Base-by-base conservation (phyloP, 2,888 invertebrate species). In the Creontiades dilutus region DNA sequence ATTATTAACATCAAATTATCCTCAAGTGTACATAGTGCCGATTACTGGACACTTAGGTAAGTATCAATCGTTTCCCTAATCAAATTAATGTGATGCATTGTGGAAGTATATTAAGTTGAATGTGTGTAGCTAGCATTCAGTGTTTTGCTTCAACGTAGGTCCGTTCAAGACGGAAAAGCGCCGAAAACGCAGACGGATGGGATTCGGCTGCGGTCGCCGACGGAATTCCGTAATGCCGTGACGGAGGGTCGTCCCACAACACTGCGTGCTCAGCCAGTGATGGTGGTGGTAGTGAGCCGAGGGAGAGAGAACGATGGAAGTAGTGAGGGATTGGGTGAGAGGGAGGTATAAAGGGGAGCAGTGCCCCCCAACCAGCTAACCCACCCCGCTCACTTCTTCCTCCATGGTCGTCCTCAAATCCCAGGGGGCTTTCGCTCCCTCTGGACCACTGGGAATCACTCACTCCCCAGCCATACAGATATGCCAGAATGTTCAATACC, bases 401-500 rank as follows among this genome's bases (percentile, higher is more conserved):
- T 37, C 37, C 37, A 37, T 37, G 37, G 37, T 37, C 37, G 37
- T 52, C 61, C n/a, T 23, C 68, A 68, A 37, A 68, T 23, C 52
- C 55, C 82, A 16, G 19, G 52, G 82, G 82, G 82, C 52, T 19
- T 13, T 52, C 52, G 27, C 47, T 82, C 82, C 82, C 82, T 52
- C 52, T 52, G 82, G 82, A 82, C 82, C 52, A 47, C 27, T 47
- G 82, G 52, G 82, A 82, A 82, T 82, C 82, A 47, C 82, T 52
- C 82, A 47, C 82, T 48, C 78, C 19, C 76, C 47, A 82, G 82
- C 47, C 52, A 19, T 52, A 82, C 82, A 52, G 82, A 82, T 82
- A 52, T 82, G 48, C 82, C 5, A 52, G 82, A 82, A 82, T 82
- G 82, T 19, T 82, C 82, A 27, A 78, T 78, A 78, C 78, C 14